Evolutionary conservation across 1,140 invertebrate genomes (phyloP), one percentile per base, ranked within the genome.

Genomic region (Pseudomyrmex dendroicus): DNA sequence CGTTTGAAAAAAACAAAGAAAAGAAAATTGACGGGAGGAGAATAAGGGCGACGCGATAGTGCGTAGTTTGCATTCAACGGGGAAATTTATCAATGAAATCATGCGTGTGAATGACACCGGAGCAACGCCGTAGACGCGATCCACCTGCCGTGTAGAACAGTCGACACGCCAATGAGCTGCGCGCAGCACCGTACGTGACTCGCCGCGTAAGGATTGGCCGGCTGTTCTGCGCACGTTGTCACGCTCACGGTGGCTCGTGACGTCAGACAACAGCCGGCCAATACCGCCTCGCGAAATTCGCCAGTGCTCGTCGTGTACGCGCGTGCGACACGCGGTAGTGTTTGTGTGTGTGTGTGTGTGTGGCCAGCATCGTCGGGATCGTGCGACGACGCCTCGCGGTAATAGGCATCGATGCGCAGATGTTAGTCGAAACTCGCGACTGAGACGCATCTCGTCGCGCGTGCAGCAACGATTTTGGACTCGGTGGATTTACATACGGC

Each of bases 191-290:
- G 10, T 54, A 62, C 20, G 46, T 10, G 57, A 25, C 17, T 62
- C 48, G 25, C 15, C 46, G 12, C n/a, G 2, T 2, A 2, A 9
- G 15, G 22, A 86, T 86, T 87, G 86, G 86, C n/a, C 13, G 13
- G 10, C 13, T n/a, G 2, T 0, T 17, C 13, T 77, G 82, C 85
- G 70, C 86, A 87, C 56, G 82, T 86, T 84, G 46, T 8, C n/a
- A 17, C 12, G 46, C 54, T 48, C 15, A 35, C 5, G 67, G 5
- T 35, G 15, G 13, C 74, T 4, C 35, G 9, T 87, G 85, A 88
- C 86, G 86, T 88, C 86, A 88, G 35, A 2, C 0, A n/a, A 7
- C 1, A 8, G 35, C 2, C 44, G 44, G 73, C 86, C 86, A 88
- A 88, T 88, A 20, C 46, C 57, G 61, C 15, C 15, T 17, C 52